These are phyloP conservation scores for Athetis lepigone DNA, from an alignment of 2,888 invertebrate species.

Conservation along the genomic window DNA sequence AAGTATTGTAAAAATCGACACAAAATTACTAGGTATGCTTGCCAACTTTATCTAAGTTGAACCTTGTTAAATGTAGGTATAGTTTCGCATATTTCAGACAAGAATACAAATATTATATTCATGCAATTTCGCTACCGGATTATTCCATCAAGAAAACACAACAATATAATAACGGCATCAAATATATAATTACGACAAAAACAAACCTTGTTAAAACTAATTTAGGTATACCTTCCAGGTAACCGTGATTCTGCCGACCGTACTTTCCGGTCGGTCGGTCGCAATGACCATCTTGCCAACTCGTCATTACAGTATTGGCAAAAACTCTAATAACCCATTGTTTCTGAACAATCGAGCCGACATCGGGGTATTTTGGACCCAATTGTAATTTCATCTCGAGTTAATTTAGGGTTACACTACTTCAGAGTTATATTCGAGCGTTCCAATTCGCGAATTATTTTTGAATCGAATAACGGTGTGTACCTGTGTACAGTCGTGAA, in stretches of 20 bases:
- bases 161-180: background rate
- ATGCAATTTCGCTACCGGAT: background rate
- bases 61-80: too few relatives aligned
- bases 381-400: conserved; percentile 59
- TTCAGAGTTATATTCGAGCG: conserved; percentile 23
- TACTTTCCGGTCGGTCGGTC: conserved; percentile 56
- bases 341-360: conserved; percentile 65
- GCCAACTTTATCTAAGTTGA: too few relatives aligned
- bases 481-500: too few relatives aligned
- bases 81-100: too few relatives aligned
- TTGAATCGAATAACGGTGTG: conserved; percentile 19
- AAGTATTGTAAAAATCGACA: too few relatives aligned
- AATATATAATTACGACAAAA: conserved; percentile 17
- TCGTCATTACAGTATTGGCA: conserved; percentile 75
- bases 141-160: conserved; percentile 5
- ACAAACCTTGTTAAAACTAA: conserved; percentile 42
- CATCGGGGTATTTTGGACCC: conserved; percentile 45
- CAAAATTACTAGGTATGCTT: too few relatives aligned
- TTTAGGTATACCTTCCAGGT: conserved; percentile 18
- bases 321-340: conserved; percentile 82
- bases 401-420: conserved; percentile 60
- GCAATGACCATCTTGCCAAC: conserved; percentile 61
- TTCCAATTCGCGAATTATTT: conserved; percentile 26
- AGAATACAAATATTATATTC: background rate
- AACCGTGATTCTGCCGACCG: conserved; percentile 31